Evolutionary conservation across 2,113 vertebrate genomes (phyloP).

Genomic region (Crotalus helleri): DNA sequence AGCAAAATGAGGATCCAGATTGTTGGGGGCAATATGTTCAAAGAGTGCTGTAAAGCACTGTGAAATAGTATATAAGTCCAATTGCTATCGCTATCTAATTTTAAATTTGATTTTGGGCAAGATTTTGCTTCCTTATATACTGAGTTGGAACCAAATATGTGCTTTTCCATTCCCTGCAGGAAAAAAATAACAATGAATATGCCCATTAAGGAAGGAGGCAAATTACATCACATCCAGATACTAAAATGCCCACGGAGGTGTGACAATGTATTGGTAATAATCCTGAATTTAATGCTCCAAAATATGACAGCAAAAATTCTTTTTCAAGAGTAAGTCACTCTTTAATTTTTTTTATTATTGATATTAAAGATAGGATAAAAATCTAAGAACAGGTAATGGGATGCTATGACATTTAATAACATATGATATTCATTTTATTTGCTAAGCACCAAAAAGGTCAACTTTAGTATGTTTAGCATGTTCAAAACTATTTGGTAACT

Average conservation of each 20-base stretch:
- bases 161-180: not conserved
- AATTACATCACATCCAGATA: not conserved
- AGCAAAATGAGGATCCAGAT: no score
- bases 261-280: not conserved
- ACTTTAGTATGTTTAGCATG: conserved; percentile 24
- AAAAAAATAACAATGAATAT: not conserved
- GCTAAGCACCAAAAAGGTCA: not conserved
- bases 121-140: not conserved
- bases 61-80: no score
- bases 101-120: not conserved
- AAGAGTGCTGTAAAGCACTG: no score
- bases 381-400: no score
- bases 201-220: not conserved
- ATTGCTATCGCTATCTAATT: not conserved
- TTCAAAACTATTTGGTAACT: not conserved
- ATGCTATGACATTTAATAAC: not conserved
- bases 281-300: not conserved
- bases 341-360: not conserved
- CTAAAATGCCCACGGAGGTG: not conserved
- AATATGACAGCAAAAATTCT: not conserved
- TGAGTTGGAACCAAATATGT: not conserved
- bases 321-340: not conserved
- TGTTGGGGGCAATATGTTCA: no score
- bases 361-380: not conserved
- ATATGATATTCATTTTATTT: not conserved